Percentiles rank a stretch among this genome's conserved stretches.
Evolutionary conservation across 23 tunicate species (phyloP).

Genomic region (Trididemnum nubilum): DNA sequence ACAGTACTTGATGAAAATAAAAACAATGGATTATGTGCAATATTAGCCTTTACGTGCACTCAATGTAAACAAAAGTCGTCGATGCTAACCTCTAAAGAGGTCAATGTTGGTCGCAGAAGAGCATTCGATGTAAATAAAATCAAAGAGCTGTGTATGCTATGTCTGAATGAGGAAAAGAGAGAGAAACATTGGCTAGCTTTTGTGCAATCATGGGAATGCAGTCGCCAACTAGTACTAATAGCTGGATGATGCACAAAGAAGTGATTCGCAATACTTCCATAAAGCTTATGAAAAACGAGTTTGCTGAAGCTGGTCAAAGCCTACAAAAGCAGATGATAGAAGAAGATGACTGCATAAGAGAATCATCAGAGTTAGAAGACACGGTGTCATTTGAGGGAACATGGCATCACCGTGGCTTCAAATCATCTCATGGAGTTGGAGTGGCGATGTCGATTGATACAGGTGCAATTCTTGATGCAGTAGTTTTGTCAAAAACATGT

Average conservation of each 20-base stretch:
- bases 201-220: slow-evolving; percentile 18
- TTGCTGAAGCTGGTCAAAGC: not conserved
- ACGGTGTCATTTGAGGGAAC: slow-evolving; percentile 32
- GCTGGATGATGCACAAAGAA: slow-evolving; percentile 14
- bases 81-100: not conserved
- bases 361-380: not conserved
- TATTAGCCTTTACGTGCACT: not conserved
- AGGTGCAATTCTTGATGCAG: slow-evolving; percentile 20
- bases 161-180: slow-evolving; percentile 1
- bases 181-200: slow-evolving; percentile 26
- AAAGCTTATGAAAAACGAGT: not conserved
- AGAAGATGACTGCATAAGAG: slow-evolving; percentile 6
- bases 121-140: not conserved
- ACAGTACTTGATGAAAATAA: not conserved
- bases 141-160: slow-evolving; percentile 6
- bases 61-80: not conserved
- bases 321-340: not conserved
- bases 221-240: not conserved
- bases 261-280: not conserved
- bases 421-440: too few species aligned
- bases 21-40: not conserved
- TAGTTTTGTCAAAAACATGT: slow-evolving; percentile 4
- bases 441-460: slow-evolving; percentile 22
- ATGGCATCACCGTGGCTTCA: slow-evolving; percentile 22
- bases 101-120: not conserved